These are phyloP conservation scores for Procambarus virginalis DNA, from an alignment of 1,140 invertebrate genomes.

Conservation along the genomic window DNA sequence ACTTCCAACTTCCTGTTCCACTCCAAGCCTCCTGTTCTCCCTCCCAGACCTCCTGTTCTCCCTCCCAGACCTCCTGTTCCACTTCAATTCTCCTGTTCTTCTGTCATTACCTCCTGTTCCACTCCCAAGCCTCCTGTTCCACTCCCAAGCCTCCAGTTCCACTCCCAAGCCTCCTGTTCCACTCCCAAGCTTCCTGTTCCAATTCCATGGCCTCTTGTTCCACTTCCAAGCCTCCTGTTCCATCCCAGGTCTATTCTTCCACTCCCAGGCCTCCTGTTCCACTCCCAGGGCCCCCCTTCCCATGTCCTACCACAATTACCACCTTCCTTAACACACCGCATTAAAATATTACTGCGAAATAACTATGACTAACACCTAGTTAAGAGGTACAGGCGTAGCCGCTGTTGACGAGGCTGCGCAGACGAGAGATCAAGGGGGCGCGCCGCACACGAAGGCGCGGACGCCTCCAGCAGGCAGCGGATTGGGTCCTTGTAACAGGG, in stretches of 20 bases:
- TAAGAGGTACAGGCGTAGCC: background rate
- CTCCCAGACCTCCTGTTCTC: background rate
- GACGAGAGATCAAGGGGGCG: background rate
- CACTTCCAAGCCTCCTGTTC: background rate
- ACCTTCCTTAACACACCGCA: too few species aligned
- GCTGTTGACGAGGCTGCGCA: background rate
- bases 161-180: background rate
- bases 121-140: background rate
- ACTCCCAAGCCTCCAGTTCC: background rate
- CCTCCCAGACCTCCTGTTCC: too few species aligned
- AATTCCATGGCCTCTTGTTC: background rate
- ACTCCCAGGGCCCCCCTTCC: too few species aligned
- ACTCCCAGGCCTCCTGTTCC: too few species aligned
- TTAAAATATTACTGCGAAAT: too few species aligned
- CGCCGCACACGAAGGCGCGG: constrained; percentile 26
- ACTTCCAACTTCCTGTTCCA: background rate
- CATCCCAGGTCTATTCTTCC: too few species aligned
- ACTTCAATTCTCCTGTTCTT: background rate
- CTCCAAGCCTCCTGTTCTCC: background rate
- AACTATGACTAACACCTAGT: too few species aligned
- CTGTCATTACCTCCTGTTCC: background rate
- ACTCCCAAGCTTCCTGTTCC: background rate
- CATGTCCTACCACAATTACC: too few species aligned
- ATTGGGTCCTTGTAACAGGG: constrained; percentile 12
- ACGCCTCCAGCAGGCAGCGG: background rate